Percentiles rank a stretch among this genome's conserved stretches.
phyloP scores from a whole-genome alignment of 2,888 invertebrate species.

The Epsilonema sp. region DNA sequence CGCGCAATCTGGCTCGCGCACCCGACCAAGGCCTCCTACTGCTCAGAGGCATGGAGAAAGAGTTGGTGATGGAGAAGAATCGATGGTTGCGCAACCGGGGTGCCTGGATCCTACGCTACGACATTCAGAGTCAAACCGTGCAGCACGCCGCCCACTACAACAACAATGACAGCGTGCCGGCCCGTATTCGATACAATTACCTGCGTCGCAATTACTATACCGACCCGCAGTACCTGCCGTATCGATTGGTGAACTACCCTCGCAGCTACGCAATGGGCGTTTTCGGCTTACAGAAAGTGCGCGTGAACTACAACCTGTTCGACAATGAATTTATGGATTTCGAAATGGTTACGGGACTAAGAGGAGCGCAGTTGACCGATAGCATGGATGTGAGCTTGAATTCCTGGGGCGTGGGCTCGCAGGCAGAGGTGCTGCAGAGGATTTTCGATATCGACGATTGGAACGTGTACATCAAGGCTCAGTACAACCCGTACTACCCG shows the following conservation, averaged over 20 bases:
- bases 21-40: constrained; percentile 49
- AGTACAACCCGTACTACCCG: constrained; percentile 64
- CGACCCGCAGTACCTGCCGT: not conserved
- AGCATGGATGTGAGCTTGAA: constrained; percentile 70
- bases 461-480: constrained; percentile 88
- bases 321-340: constrained; percentile 53
- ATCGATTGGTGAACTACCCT: constrained; percentile 28
- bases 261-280: constrained; percentile 72
- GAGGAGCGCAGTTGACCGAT: constrained; percentile 47
- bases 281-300: constrained; percentile 79
- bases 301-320: constrained; percentile 68
- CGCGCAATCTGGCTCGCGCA: constrained; percentile 59
- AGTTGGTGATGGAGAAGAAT: constrained; percentile 48
- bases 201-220: constrained; percentile 17
- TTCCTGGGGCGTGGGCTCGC: constrained; percentile 80
- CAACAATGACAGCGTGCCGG: constrained; percentile 11
- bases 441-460: constrained; percentile 98
- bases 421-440: constrained; percentile 44
- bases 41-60: constrained; percentile 84
- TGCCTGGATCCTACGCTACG: constrained; percentile 21
- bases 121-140: constrained; percentile 18
- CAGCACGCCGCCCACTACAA: not conserved
- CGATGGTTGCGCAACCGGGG: constrained; percentile 21
- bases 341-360: constrained; percentile 62
- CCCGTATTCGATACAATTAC: constrained; percentile 24